Percentiles rank a stretch among this genome's conserved stretches.
Evolutionary conservation across 2,888 invertebrate species (phyloP).

Genomic region (Heliconius hortense): DNA sequence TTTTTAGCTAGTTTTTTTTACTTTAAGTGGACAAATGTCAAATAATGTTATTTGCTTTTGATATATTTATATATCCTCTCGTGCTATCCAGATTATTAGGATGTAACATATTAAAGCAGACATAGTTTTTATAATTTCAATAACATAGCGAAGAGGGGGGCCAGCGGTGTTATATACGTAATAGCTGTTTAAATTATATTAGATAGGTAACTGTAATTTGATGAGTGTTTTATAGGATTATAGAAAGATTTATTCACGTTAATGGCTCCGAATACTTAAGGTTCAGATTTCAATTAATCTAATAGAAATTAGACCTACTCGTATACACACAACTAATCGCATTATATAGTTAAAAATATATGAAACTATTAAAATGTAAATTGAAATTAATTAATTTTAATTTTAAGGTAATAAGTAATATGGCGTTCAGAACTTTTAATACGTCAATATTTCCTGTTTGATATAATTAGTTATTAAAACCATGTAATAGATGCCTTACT

Average conservation of each 20-base stretch:
- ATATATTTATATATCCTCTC: slow-evolving; percentile 5
- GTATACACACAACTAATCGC: neutral
- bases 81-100: slow-evolving; percentile 6
- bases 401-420: no score
- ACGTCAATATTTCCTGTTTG: neutral
- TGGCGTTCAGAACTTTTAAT: no score
- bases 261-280: neutral
- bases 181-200: neutral
- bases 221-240: slow-evolving; percentile 7
- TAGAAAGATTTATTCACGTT: neutral
- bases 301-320: neutral
- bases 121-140: slow-evolving; percentile 10
- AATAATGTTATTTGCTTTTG: neutral
- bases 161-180: neutral
- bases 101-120: slow-evolving; percentile 15
- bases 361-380: no score
- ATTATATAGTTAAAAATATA: neutral
- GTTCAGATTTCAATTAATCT: slow-evolving; percentile 9
- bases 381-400: no score
- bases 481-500: neutral
- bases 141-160: slow-evolving; percentile 7
- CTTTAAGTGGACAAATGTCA: neutral
- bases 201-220: neutral
- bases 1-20: slow-evolving; percentile 2
- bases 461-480: neutral